Evolutionary conservation across 2,888 invertebrate genomes (phyloP).

Genomic region (Xestia xanthographa): DNA sequence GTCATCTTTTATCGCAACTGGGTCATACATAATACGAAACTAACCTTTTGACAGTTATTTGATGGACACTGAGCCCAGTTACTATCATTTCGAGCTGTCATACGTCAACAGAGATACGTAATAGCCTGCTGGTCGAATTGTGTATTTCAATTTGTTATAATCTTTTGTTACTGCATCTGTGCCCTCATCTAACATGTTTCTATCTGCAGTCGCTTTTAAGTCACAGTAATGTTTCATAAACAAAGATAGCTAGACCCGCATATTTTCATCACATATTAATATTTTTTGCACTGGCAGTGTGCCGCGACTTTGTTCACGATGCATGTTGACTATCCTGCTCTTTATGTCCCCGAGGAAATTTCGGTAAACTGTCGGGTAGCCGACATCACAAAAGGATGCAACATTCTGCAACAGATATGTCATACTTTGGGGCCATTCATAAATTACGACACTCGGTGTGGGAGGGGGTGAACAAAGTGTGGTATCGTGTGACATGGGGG

Average conservation of each 20-base stretch:
- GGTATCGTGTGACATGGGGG: neutral
- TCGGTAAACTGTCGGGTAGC: slow-evolving; percentile 39
- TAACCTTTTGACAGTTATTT: too few relatives aligned
- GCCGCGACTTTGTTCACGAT: slow-evolving; percentile 27
- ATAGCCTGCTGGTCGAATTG: neutral
- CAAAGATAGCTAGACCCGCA: neutral
- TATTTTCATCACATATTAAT: slow-evolving; percentile 25
- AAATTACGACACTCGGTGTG: neutral
- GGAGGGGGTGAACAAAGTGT: neutral
- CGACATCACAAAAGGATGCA: slow-evolving; percentile 26
- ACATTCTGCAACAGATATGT: slow-evolving; percentile 45
- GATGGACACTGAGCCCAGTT: too few relatives aligned
- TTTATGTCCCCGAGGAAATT: slow-evolving; percentile 55
- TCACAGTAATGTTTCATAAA: neutral
- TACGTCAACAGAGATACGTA: too few relatives aligned
- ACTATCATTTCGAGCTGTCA: too few relatives aligned
- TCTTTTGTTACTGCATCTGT: neutral
- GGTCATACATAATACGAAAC: too few relatives aligned
- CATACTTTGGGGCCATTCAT: slow-evolving; percentile 14
- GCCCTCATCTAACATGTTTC: neutral
- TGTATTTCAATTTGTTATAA: neutral
- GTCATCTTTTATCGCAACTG: too few relatives aligned
- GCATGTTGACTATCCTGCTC: slow-evolving; percentile 7
- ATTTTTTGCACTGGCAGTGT: slow-evolving; percentile 39
- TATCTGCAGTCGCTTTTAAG: too few relatives aligned